phyloP scores from a whole-genome alignment of 2,113 vertebrate genomes.

The Platycercus adscitus region DNA sequence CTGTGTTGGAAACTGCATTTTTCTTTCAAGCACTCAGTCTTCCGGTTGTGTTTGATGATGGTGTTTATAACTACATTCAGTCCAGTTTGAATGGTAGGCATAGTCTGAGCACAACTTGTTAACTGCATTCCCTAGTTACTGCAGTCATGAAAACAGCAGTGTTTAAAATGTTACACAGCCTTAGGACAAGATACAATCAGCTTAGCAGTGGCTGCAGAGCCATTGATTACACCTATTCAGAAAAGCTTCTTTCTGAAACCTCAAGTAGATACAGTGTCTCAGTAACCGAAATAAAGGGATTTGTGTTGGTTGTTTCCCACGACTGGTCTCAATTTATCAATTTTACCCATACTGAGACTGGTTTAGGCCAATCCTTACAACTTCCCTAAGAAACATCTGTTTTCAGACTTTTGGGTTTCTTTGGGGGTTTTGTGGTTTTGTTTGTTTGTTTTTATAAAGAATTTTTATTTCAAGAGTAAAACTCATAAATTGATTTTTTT shows the following conservation, averaged over 20 bases:
- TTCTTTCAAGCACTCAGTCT: neutral
- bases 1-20: neutral
- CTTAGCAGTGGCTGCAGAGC: neutral
- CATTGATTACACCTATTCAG: neutral
- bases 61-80: neutral
- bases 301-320: neutral
- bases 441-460: neutral
- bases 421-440: too few relatives aligned
- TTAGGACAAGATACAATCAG: neutral
- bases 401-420: neutral
- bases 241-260: neutral
- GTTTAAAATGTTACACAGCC: neutral
- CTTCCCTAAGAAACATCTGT: neutral
- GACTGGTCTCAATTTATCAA: neutral
- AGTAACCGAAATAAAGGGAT: neutral
- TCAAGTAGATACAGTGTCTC: neutral
- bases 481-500: rapidly evolving
- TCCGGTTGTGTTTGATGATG: neutral
- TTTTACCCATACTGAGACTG: neutral
- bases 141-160: neutral
- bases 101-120: neutral
- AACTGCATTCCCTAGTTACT: neutral
- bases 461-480: neutral
- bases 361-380: neutral
- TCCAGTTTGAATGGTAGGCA: neutral